A percentile compares a stretch with the other conserved stretches of the same genome.
phyloP scores from a whole-genome alignment of 2,888 invertebrate genomes.

The Drosophila testacea region DNA sequence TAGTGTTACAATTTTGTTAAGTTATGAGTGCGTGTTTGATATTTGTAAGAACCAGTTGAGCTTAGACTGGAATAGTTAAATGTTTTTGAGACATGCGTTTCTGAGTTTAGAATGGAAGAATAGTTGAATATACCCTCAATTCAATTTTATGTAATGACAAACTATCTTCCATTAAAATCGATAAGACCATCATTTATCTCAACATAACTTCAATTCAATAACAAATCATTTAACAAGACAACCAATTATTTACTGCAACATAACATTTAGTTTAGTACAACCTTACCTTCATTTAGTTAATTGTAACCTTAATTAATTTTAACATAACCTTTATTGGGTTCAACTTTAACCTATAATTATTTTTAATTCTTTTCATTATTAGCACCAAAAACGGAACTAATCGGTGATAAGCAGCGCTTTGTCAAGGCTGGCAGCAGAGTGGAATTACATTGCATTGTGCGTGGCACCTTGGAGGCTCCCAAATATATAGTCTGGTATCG shows the following conservation, averaged over 20 bases:
- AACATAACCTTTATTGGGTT: not conserved
- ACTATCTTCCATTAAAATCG: not conserved
- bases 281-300: not conserved
- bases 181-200: not conserved
- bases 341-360: not conserved
- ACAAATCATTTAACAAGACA: not conserved
- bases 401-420: constrained; percentile 94
- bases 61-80: too few species aligned
- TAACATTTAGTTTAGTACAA: not conserved
- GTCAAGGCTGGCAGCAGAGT: constrained; percentile 96
- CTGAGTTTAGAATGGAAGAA: too few species aligned
- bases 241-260: not conserved
- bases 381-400: constrained; percentile 96
- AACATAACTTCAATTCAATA: not conserved
- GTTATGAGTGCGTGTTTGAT: too few species aligned
- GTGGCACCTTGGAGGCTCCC: constrained; percentile 95
- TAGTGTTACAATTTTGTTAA: too few species aligned
- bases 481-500: constrained; percentile 98
- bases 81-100: too few species aligned
- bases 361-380: not conserved
- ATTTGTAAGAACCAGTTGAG: too few species aligned
- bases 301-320: not conserved
- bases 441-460: constrained; percentile 94
- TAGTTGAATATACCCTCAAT: not conserved
- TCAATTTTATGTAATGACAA: not conserved